A percentile compares a stretch with the other conserved stretches of the same genome.
Evolutionary conservation across 2,888 invertebrate genomes (phyloP).

Genomic region (Chaitophorus viminalis): DNA sequence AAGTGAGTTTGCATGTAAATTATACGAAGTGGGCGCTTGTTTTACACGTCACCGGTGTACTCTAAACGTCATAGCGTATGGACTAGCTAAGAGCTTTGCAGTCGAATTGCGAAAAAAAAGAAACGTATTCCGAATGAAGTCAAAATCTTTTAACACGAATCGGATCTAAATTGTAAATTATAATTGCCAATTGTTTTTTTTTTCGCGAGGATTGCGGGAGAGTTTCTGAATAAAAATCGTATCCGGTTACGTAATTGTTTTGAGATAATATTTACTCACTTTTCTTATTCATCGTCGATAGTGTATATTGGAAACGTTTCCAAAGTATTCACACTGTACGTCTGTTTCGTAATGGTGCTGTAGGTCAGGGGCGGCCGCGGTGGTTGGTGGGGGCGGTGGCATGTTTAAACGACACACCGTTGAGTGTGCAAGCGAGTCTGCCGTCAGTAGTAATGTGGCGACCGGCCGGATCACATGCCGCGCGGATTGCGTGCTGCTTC

Average conservation of each 20-base stretch:
- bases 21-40: no score
- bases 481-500: slow-evolving; percentile 51
- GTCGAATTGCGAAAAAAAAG: no score
- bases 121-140: no score
- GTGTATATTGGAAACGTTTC: background rate
- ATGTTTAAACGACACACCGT: background rate
- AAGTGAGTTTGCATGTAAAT: no score
- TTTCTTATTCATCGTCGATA: no score
- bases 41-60: no score
- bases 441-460: slow-evolving; percentile 59
- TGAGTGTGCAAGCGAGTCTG: background rate
- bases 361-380: slow-evolving; percentile 7
- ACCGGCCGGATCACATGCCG: slow-evolving; percentile 47
- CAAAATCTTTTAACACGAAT: no score
- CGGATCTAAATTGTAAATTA: no score
- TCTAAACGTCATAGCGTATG: no score
- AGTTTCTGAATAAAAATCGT: background rate
- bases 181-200: no score
- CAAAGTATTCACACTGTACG: background rate
- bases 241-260: background rate
- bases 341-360: background rate
- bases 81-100: no score
- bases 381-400: background rate
- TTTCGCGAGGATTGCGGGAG: background rate
- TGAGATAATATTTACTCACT: background rate